Conservation (phyloP, 2,113 vertebrate species). For the Xerus inauris region DNA sequence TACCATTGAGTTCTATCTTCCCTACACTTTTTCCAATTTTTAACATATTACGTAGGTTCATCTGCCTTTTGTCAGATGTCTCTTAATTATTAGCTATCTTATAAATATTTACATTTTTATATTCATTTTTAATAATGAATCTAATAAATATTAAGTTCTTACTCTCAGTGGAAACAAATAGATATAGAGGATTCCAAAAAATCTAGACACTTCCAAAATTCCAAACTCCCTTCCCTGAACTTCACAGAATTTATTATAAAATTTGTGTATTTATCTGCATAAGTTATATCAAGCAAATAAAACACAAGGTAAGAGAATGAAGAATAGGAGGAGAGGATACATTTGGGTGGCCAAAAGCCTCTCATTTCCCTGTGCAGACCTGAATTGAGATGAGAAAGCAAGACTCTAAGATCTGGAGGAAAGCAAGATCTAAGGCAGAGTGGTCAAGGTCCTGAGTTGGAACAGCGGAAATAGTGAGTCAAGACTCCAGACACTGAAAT, state of each 20-base stretch:
- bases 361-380: not conserved
- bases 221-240: too few relatives aligned
- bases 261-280: too few relatives aligned
- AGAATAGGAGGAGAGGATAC: not conserved
- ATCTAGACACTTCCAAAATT: not conserved
- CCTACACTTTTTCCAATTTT: not conserved
- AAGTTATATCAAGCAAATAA: not conserved
- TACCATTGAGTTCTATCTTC: not conserved
- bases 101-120: not conserved
- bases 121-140: constrained; percentile 48
- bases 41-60: constrained; percentile 39
- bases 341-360: not conserved
- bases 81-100: constrained; percentile 50
- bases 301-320: not conserved
- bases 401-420: not conserved
- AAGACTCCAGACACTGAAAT: not conserved
- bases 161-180: not conserved
- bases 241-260: too few relatives aligned
- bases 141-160: constrained; percentile 34
- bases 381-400: not conserved
- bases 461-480: not conserved
- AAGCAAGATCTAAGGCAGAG: not conserved
- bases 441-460: not conserved
- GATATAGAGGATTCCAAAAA: constrained; percentile 7
- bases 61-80: not conserved